Evolutionary conservation across 2,113 vertebrate species (phyloP), one percentile per base, ranked within the genome.

Genomic region (Amphiprion ocellaris): DNA sequence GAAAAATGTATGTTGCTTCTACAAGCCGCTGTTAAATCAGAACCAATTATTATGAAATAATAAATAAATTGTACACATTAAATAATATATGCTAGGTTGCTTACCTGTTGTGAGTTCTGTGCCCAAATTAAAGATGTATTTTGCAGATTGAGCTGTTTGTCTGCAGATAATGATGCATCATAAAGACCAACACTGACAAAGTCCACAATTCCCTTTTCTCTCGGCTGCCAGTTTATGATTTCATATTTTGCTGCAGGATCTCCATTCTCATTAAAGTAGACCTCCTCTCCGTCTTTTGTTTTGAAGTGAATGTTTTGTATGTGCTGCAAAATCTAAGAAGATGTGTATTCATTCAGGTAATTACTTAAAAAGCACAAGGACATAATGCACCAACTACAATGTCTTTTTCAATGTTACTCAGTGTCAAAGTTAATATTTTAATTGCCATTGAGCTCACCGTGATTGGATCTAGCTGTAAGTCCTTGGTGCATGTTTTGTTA

Each of bases 231-330:
- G 77, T 93, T 94, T 52, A 94, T 90, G 24, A 95, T 89, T 54
- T 94, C 93, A 91, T 95, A 94, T 63, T 92, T 92, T 71, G 91
- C 94, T 47, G 87, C 58, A 44, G 92, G 92, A 55, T 94, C 93
- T 77, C 93, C 93, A 14, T 93, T 82, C 17, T 89, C 81, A 83
- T 94, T 83, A 33, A 94, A 94, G 53, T 91, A 92, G 58, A 94
- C 91, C 0, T 92, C 87, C n/a, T 93, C 87, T 14, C 89, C 92
- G 50, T 92, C 92, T 68, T 94, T 95, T 10, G 93, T 94, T 83
- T 76, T 90, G 62, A 94, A 94, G 4, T 28, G 49, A 65, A 82
- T 85, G 2, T 79, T 87, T 86, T 17, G 68, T 14, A 94, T 81
- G 10, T 77, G 79, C n/a, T 91, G 79, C 37, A 95, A 72, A 87